phyloP scores from a whole-genome alignment of 2,888 invertebrate species.

The Caenorhabditis sp. region DNA sequence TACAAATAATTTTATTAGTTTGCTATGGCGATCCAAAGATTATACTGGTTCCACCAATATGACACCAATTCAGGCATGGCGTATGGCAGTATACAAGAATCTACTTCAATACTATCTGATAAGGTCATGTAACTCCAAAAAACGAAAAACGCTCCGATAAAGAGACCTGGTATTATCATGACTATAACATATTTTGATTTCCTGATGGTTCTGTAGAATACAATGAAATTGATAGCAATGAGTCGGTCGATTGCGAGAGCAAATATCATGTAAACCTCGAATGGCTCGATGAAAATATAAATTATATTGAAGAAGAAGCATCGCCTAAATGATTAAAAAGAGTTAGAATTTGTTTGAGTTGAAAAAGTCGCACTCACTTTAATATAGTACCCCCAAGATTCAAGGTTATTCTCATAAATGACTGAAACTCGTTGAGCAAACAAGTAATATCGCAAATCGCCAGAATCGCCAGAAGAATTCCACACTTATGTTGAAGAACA shows the following conservation, averaged over 20 bases:
- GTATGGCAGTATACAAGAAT: slow-evolving; percentile 37
- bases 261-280: slow-evolving; percentile 52
- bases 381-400: slow-evolving; percentile 23
- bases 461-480: slow-evolving; percentile 44
- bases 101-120: slow-evolving; percentile 13
- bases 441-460: slow-evolving; percentile 48
- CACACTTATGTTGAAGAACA: slow-evolving; percentile 44
- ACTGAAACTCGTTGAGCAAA: slow-evolving; percentile 47
- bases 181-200: slow-evolving; percentile 16
- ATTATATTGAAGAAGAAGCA: slow-evolving; percentile 47
- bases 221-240: slow-evolving; percentile 42
- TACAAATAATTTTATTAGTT: slow-evolving; percentile 27
- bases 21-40: slow-evolving; percentile 25
- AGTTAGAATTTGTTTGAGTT: too few species aligned
- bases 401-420: slow-evolving; percentile 43
- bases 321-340: slow-evolving; percentile 4
- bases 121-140: slow-evolving; percentile 16
- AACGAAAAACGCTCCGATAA: slow-evolving; percentile 15
- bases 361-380: background rate
- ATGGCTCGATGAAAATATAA: slow-evolving; percentile 47
- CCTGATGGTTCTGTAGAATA: slow-evolving; percentile 18
- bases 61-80: slow-evolving; percentile 36
- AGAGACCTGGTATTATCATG: slow-evolving; percentile 22
- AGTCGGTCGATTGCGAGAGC: slow-evolving; percentile 45
- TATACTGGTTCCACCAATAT: slow-evolving; percentile 34